phyloP scores from a whole-genome alignment of 2,888 invertebrate genomes.

The Mallateleia sp. region DNA sequence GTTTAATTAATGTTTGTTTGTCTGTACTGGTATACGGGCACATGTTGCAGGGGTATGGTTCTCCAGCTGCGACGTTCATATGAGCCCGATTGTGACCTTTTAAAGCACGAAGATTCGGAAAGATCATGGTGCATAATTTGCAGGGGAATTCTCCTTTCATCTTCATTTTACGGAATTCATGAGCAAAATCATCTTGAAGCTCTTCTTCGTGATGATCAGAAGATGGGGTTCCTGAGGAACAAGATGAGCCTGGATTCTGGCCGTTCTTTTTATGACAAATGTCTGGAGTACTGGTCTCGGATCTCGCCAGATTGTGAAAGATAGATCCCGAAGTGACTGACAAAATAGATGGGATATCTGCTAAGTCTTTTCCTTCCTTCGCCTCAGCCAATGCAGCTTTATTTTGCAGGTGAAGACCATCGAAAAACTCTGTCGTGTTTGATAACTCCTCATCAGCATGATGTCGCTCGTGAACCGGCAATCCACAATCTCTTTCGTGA shows the following conservation, averaged over 20 bases:
- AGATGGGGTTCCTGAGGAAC: constrained; percentile 86
- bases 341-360: constrained; percentile 96
- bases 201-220: constrained; percentile 91
- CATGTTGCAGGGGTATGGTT: constrained; percentile 98
- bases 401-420: constrained; percentile 94
- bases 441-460: constrained; percentile 91
- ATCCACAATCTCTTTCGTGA: constrained; percentile 92
- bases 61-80: constrained; percentile 93
- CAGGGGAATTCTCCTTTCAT: constrained; percentile 97
- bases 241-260: constrained; percentile 84
- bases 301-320: constrained; percentile 83
- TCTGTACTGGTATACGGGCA: constrained; percentile 97
- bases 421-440: constrained; percentile 95
- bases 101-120: constrained; percentile 96
- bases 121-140: constrained; percentile 96
- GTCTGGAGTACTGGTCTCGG: constrained; percentile 85
- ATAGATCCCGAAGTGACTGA: constrained; percentile 92
- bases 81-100: constrained; percentile 98
- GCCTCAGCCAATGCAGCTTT: constrained; percentile 90
- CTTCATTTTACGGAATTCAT: constrained; percentile 97
- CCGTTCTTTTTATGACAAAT: constrained; percentile 75
- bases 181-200: constrained; percentile 95
- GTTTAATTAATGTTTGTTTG: constrained; percentile 97
- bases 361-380: constrained; percentile 93
- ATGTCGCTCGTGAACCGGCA: constrained; percentile 89